phyloP scores from a whole-genome alignment of 2,797 vertebrate genomes.

The Phalloptychus januarius region DNA sequence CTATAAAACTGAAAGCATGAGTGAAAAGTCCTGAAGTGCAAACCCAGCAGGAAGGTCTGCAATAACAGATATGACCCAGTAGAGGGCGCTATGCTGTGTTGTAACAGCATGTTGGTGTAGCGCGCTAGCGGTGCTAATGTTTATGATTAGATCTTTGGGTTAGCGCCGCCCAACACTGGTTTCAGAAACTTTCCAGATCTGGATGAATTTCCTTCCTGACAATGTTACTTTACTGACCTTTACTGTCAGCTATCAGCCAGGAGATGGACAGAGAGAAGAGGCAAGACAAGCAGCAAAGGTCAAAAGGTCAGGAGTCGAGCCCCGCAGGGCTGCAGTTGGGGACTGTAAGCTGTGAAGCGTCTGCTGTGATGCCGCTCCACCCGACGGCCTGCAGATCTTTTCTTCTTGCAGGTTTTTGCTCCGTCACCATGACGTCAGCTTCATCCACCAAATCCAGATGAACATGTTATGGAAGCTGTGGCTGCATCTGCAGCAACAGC shows the following conservation, averaged over 20 bases:
- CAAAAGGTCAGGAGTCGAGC: background rate
- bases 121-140: background rate
- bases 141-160: background rate
- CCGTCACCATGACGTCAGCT: background rate
- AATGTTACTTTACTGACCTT: background rate
- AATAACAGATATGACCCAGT: too few relatives aligned
- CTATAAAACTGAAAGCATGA: background rate
- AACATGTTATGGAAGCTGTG: background rate
- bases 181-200: background rate
- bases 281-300: background rate
- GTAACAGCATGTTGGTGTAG: too few relatives aligned
- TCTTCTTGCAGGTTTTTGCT: background rate
- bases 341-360: too few relatives aligned
- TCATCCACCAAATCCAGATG: background rate
- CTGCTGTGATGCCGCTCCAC: background rate
- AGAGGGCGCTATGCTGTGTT: too few relatives aligned
- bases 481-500: background rate
- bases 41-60: too few relatives aligned
- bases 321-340: background rate
- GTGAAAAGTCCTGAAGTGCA: too few relatives aligned
- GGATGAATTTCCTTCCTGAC: background rate
- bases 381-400: background rate
- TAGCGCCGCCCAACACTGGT: too few relatives aligned
- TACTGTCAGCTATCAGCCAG: background rate
- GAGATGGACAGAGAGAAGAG: background rate